These are phyloP conservation scores for Thaumetopoea pityocampa DNA, from an alignment of 1,140 invertebrate species.

Conservation along the genomic window DNA sequence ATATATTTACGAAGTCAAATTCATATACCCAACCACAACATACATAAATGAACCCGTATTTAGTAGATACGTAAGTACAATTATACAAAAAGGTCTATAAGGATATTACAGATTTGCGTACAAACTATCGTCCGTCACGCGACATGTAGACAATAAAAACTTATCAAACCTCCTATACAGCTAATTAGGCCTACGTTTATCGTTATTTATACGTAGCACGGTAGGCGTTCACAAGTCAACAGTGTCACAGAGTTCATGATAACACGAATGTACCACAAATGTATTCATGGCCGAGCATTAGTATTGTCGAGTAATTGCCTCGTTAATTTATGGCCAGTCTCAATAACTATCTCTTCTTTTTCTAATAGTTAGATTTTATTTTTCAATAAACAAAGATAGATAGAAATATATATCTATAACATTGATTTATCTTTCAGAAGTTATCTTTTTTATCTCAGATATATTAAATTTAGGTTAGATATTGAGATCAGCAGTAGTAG, in stretches of 20 bases:
- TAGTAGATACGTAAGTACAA: constrained; percentile 10
- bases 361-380: too few species aligned
- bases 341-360: too few species aligned
- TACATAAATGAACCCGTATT: neutral
- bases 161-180: constrained; percentile 48
- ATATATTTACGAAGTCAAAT: constrained; percentile 9
- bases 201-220: constrained; percentile 46
- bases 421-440: too few species aligned
- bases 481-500: too few species aligned
- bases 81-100: neutral
- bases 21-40: constrained; percentile 2
- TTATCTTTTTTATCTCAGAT: too few species aligned
- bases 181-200: constrained; percentile 60
- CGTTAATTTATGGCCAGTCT: too few species aligned
- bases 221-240: constrained; percentile 28
- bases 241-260: constrained; percentile 24
- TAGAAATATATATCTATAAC: too few species aligned
- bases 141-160: constrained; percentile 46
- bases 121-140: constrained; percentile 45
- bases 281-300: constrained; percentile 14
- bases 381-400: too few species aligned
- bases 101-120: constrained; percentile 31
- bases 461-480: neutral
- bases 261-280: constrained; percentile 13
- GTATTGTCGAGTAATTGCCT: constrained; percentile 11